Evolutionary conservation across 2,797 vertebrate species (phyloP), one percentile per base, ranked within the genome.

Genomic region (Anguilla marmorata): DNA sequence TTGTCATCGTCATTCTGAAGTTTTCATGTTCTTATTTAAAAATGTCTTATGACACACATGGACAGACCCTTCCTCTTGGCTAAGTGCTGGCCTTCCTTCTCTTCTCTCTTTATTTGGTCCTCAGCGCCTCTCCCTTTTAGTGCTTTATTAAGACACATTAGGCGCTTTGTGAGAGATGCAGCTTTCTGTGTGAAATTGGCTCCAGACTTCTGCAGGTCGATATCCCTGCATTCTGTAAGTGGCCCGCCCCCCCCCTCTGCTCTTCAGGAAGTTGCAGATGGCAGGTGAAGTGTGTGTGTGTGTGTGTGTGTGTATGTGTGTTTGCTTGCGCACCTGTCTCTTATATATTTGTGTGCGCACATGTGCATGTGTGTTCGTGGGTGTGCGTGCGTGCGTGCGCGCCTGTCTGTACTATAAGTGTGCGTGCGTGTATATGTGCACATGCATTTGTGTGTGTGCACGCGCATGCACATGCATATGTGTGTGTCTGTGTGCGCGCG

Each of bases 141-240:
- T 37, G 33, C 37, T 79, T 45, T 45, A 79, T 79, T 16, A 79
- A 79, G 74, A 7, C 74, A 45, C 74, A 79, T 79, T 79, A 79
- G 74, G 4, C 14, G 33, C 30, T 79, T 21, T 45, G 33, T 79
- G 74, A 79, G 74, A 41, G 74, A 79, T 45, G 37, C 74, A 41
- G 74, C 37, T 21, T 79, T 79, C 37, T 79, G 74, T 79, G 74
- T 79, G 74, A 79, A 79, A 45, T 7, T 79, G 74, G 74, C 74
- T 79, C 74, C 74, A 79, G 74, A 45, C 74, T 8, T 41, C 74
- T 79, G 33, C 37, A 19, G 74, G 74, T 79, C 74, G 33, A 79
- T 79, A 79, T 72, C 69, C 74, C 6, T 45, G 74, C 74, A 79
- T 41, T 79, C 33, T 79, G 74, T 79, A 45, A 79, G 45, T 79